Evolutionary conservation across 2,797 vertebrate genomes (phyloP).

Genomic region (Pangasius djambal): DNA sequence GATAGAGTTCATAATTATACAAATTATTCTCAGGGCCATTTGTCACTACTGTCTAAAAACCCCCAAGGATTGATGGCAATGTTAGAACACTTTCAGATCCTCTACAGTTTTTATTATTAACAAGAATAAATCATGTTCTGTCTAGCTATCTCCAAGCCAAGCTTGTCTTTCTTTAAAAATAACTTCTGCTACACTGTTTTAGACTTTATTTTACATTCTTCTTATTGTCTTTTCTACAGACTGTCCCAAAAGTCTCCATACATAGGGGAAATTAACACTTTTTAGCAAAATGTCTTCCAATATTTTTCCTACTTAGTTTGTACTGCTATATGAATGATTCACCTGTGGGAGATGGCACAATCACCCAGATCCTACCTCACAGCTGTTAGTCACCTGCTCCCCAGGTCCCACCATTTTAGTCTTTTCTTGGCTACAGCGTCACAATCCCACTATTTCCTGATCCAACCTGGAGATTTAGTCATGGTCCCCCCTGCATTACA

Average conservation of each 20-base stretch:
- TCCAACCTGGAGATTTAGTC: not conserved
- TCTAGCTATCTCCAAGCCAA: not conserved
- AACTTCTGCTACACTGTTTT: not conserved
- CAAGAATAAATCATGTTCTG: not conserved
- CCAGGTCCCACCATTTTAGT: not conserved
- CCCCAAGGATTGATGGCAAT: not conserved
- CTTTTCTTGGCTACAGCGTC: slow-evolving; percentile 8
- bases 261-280: too few species aligned
- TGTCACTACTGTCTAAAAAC: slow-evolving; percentile 9
- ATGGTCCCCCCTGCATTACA: not conserved
- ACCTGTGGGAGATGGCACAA: slow-evolving; percentile 2
- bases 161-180: not conserved
- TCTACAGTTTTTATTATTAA: not conserved
- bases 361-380: slow-evolving; percentile 3
- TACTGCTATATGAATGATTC: slow-evolving; percentile 5
- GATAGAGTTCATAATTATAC: slow-evolving; percentile 40
- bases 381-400: slow-evolving; percentile 9
- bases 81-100: not conserved
- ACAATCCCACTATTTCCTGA: not conserved
- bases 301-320: too few species aligned
- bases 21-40: slow-evolving; percentile 24
- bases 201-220: not conserved
- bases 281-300: too few species aligned
- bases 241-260: too few species aligned
- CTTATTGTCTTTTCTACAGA: slow-evolving; percentile 3